A percentile compares a stretch with the other conserved stretches of the same genome.
These are phyloP conservation scores for Aporophyla nigra DNA, from an alignment of 2,888 invertebrate species.

Conservation along the genomic window DNA sequence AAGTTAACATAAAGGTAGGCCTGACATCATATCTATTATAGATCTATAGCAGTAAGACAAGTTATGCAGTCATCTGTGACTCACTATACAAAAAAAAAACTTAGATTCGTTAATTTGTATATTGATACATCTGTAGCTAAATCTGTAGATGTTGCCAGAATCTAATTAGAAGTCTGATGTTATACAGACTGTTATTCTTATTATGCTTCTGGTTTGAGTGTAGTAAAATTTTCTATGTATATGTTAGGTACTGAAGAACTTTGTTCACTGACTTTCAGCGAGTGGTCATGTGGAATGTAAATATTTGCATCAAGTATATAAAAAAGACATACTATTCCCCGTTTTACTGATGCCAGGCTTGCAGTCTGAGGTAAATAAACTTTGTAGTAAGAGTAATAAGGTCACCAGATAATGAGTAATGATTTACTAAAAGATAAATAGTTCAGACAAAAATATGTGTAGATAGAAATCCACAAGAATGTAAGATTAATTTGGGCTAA, in stretches of 20 bases:
- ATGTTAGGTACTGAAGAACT: not conserved
- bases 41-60: conserved; percentile 5
- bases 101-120: not conserved
- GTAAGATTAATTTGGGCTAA: conserved; percentile 12
- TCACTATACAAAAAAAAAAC: conserved; percentile 34
- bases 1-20: not conserved
- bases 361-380: conserved; percentile 1
- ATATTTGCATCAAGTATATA: not conserved
- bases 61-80: conserved; percentile 43
- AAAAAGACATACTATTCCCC: not conserved
- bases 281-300: not conserved
- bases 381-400: not conserved
- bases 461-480: not conserved
- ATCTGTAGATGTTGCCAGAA: conserved; percentile 8
- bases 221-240: not conserved
- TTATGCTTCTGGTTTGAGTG: not conserved
- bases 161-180: not conserved
- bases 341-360: not conserved
- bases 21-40: conserved; percentile 45
- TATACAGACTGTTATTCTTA: not conserved
- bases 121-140: not conserved
- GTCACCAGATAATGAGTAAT: not conserved
- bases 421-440: not conserved
- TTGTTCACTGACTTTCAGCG: not conserved
- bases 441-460: not conserved